Conservation (phyloP, 2,888 invertebrate species). For the Scaptomyza tumidula region DNA sequence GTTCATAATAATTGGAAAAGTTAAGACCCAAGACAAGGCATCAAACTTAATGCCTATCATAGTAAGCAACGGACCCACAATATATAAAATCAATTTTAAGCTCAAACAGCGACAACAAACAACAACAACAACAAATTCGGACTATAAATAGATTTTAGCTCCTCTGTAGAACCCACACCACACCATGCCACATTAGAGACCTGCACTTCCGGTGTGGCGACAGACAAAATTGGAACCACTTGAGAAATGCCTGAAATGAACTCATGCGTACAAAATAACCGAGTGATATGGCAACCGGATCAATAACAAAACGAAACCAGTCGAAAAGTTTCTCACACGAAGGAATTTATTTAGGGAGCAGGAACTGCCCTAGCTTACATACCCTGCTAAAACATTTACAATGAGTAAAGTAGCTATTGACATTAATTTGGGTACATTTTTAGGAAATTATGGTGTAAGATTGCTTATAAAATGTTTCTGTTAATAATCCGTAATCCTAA, state of each 20-base stretch:
- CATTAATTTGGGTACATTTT: neutral
- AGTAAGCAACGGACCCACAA: constrained; percentile 8
- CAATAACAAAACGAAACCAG: constrained; percentile 33
- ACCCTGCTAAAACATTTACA: constrained; percentile 5
- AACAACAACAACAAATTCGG: constrained; percentile 21
- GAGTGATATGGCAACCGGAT: constrained; percentile 30
- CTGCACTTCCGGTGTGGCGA: constrained; percentile 50
- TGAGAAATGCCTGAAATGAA: constrained; percentile 33
- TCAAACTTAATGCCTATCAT: constrained; percentile 12
- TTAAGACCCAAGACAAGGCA: constrained; percentile 56
- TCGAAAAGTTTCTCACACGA: constrained; percentile 1
- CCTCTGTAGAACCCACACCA: constrained; percentile 3
- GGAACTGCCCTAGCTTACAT: neutral
- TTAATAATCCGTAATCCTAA: too few species aligned
- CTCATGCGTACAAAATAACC: constrained; percentile 29
- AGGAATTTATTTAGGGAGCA: neutral
- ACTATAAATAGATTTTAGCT: constrained; percentile 40
- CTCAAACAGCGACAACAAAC: constrained; percentile 36
- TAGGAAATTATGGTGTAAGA: too few species aligned
- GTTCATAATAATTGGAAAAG: constrained; percentile 78
- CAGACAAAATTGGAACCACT: constrained; percentile 18
- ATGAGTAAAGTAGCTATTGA: neutral
- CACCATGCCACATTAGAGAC: constrained; percentile 5
- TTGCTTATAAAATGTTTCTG: too few species aligned
- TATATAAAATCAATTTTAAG: constrained; percentile 68